Percentiles rank a stretch among this genome's conserved stretches.
Evolutionary conservation across 1,140 invertebrate genomes (phyloP).

Genomic region (Solenopsis invicta): DNA sequence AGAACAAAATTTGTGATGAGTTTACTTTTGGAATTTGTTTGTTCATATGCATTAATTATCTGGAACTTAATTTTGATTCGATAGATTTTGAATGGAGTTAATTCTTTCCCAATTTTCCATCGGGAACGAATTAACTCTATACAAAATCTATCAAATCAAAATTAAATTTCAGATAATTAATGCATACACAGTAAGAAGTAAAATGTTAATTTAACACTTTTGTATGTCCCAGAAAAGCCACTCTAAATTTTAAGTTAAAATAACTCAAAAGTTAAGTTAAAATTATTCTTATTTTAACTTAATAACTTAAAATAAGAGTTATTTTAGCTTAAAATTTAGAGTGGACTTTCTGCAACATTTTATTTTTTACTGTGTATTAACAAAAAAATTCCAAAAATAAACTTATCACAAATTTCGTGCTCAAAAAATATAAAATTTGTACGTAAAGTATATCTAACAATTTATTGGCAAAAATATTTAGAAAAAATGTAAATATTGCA

Average conservation of each 20-base stretch:
- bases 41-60: background rate
- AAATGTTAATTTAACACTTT: too few relatives aligned
- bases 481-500: background rate
- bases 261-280: too few relatives aligned
- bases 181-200: too few relatives aligned
- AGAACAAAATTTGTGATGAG: constrained; percentile 12
- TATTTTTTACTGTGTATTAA: too few relatives aligned
- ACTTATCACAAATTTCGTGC: constrained; percentile 14
- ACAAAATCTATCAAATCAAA: background rate
- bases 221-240: too few relatives aligned
- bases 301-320: too few relatives aligned
- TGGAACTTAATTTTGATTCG: background rate
- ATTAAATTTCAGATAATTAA: background rate
- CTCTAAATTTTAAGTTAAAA: too few relatives aligned
- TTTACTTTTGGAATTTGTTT: background rate
- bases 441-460: background rate
- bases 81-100: background rate
- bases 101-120: background rate
- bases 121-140: background rate
- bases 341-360: too few relatives aligned
- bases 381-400: background rate
- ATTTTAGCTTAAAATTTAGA: too few relatives aligned
- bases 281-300: too few relatives aligned
- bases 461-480: background rate
- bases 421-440: background rate